Percentiles rank a stretch among this genome's conserved stretches.
Evolutionary conservation across 2,888 invertebrate genomes (phyloP).

Genomic region (Thera obeliscata): DNA sequence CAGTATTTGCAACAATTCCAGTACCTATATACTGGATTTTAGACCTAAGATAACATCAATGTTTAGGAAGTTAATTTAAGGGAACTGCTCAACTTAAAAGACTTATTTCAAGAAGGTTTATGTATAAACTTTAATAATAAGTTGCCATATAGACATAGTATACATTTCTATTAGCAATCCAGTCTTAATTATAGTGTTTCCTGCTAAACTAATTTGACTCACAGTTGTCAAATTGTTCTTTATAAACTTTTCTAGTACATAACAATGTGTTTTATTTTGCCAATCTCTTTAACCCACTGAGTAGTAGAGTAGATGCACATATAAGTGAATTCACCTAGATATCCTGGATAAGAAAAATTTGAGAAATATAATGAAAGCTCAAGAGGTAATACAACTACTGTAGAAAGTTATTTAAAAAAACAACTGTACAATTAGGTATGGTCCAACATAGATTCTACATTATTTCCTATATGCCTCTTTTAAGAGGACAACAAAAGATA

Average conservation of each 20-base stretch:
- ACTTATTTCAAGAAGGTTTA: neutral
- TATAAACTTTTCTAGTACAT: constrained; percentile 1
- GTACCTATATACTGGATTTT: neutral
- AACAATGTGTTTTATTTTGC: neutral
- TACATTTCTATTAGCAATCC: neutral
- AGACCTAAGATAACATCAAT: neutral
- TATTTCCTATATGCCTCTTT: neutral
- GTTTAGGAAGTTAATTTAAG: neutral
- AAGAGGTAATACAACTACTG: too few relatives aligned
- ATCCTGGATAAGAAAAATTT: too few relatives aligned
- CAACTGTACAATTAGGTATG: too few relatives aligned
- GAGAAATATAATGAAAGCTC: too few relatives aligned
- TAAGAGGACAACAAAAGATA: neutral
- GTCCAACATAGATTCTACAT: too few relatives aligned
- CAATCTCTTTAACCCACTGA: too few relatives aligned
- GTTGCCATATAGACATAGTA: neutral
- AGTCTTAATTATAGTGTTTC: constrained; percentile 3
- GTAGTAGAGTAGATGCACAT: too few relatives aligned
- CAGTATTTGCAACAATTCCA: neutral
- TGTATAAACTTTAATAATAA: constrained; percentile 4
- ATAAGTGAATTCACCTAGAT: too few relatives aligned
- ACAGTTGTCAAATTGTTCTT: neutral
- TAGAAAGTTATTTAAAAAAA: too few relatives aligned
- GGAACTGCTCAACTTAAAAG: constrained; percentile 1
- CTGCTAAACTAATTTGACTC: neutral